Percentiles rank a stretch among this genome's conserved stretches.
These are phyloP conservation scores for Tetranychus piercei DNA, from an alignment of 2,888 invertebrate genomes.

Conservation along the genomic window DNA sequence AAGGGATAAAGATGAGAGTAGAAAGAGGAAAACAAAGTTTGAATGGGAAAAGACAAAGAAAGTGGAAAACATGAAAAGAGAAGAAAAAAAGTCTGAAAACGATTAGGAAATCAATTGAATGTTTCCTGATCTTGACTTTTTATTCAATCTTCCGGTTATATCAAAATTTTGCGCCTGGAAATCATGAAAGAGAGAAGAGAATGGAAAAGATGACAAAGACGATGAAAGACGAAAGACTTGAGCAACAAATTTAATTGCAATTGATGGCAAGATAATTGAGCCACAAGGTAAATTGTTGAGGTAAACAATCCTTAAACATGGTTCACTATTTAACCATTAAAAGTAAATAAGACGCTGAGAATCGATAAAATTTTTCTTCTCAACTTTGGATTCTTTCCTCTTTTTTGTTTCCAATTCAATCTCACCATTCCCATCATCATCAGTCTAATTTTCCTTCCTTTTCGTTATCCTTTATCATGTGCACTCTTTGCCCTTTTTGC, in stretches of 20 bases:
- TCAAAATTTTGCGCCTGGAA: neutral
- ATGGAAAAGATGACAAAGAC: neutral
- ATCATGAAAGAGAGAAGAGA: neutral
- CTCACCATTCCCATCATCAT: neutral
- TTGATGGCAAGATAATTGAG: neutral
- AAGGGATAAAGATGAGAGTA: too few relatives aligned
- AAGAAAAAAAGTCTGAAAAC: neutral
- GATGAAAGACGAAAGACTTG: neutral
- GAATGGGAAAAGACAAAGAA: neutral
- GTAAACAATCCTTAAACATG: neutral
- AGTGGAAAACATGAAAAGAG: neutral
- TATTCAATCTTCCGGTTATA: neutral
- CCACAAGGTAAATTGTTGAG: neutral
- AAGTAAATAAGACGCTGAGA: neutral
- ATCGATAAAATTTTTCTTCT: neutral
- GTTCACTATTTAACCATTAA: neutral
- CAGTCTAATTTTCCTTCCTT: neutral
- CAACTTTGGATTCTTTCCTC: neutral
- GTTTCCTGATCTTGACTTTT: neutral
- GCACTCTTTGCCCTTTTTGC: neutral
- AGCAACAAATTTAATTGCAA: neutral
- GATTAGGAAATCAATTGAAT: conserved; percentile 1
- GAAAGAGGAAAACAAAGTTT: too few relatives aligned
- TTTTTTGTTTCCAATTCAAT: neutral
- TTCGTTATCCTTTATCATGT: neutral